Base-by-base conservation (phyloP, 2,113 vertebrate species). In the Aspidoscelis tigris region DNA sequence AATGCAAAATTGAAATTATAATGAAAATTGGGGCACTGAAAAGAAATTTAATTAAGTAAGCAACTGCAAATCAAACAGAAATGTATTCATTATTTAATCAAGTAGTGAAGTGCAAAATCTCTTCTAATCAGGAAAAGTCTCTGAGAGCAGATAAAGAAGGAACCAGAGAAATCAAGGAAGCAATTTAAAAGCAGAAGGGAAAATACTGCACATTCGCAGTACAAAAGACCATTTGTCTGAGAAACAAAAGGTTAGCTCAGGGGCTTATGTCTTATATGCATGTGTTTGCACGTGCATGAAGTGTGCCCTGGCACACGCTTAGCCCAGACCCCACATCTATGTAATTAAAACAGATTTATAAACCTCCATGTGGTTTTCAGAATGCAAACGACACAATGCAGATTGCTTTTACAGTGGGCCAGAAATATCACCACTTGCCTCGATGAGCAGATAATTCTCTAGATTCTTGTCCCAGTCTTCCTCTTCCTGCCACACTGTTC, bases 61-160 rank as follows among this genome's bases (percentile, higher is more conserved):
- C 92, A 95, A 93, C 88, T 89, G 92, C 90, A 95, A 95, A 95
- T 95, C 94, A 95, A 94, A 95, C 92, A 93, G 85, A 86, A 94
- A 95, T 95, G 93, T 93, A 95, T 94, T 94, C 93, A 94, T 95
- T 95, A 95, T 94, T 95, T 95, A 95, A 95, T 95, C 93, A 95
- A 91, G 90, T 91, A 84, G 91, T 82, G 88, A 92, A 92, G 89
- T 83, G 80, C 93, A 92, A 93, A 95, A 94, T 95, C 93, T 93
- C 93, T 93, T 92, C 92, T 95, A 92, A 95, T 94, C 94, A 95
- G 91, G 87, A 90, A 85, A 93, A 95, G 93, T 92, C 93, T 95
- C 69, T 0, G 80, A 70, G 89, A 93, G 7, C 61, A 93, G 92
- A 92, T 92, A 94, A 93, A 94, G 90, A 94, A 94, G 93, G 91